Conservation (phyloP, 1,140 invertebrate species). For the Gryllus bimaculatus region DNA sequence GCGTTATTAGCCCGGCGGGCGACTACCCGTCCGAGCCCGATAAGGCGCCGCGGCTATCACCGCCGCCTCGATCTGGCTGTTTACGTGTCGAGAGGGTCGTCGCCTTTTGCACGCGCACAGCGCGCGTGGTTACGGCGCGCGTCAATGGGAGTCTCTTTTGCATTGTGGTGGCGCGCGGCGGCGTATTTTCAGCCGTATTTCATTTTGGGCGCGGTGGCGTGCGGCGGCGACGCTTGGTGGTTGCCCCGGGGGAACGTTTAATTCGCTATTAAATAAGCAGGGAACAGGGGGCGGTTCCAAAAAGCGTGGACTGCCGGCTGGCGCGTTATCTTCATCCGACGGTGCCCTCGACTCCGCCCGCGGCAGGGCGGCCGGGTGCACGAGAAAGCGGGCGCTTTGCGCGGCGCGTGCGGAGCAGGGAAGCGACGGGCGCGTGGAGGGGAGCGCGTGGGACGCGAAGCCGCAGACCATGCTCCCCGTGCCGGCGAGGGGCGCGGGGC, state of each 20-base stretch:
- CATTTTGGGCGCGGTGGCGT: not conserved
- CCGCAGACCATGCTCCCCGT: too few species aligned
- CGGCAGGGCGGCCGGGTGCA: too few species aligned
- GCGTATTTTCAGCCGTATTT: not conserved
- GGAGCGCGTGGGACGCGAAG: too few species aligned
- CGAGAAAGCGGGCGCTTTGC: too few species aligned
- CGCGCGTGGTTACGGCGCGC: not conserved
- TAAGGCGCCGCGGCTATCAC: not conserved
- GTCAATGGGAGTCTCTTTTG: not conserved
- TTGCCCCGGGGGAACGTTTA: not conserved
- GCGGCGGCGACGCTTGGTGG: not conserved
- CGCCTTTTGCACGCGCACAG: not conserved
- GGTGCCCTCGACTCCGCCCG: too few species aligned
- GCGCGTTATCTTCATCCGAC: not conserved
- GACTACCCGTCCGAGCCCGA: not conserved
- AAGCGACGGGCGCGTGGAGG: too few species aligned
- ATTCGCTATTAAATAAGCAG: not conserved
- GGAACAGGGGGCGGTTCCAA: not conserved
- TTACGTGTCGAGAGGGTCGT: not conserved
- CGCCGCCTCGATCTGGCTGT: not conserved
- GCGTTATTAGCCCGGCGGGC: not conserved
- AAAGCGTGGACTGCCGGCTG: not conserved
- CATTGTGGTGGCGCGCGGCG: not conserved
- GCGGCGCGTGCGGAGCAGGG: too few species aligned
- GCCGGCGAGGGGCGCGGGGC: too few species aligned